Base-by-base conservation (phyloP, 30 jellyfish, hydroid and myxozoan genomes). In the Chrysaora quinquecirrha region DNA sequence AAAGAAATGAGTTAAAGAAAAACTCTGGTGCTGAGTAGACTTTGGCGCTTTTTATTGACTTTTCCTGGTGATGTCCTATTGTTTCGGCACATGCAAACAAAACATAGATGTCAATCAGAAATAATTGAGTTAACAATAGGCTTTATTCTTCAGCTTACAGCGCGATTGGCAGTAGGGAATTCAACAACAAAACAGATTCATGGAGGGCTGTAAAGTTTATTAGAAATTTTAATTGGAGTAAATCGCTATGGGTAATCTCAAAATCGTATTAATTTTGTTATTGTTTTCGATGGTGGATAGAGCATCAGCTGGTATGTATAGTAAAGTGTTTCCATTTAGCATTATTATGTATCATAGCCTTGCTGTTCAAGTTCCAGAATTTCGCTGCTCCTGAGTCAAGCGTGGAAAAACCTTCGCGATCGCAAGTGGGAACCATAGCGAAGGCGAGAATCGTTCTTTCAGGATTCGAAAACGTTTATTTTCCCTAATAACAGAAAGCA, bases 31-130 rank as follows among this genome's bases (percentile, higher is more conserved):
- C 70, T 22, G 75, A 38, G 54, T 38, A n/a, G 14, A 64, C 65
- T 78, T n/a, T n/a, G 90, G 77, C 84, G 78, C 92, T 69, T 74
- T 69, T n/a, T 69, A 75, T 82, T 82, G 92, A 82, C 92, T 68
- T 82, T 82, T 68, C 85, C 78, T 82, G 92, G 92, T 82, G 85
- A 47, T 70, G 70, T 30, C 48, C 90, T 75, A 48, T 82, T 82
- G 52, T 82, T 29, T 63, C 92, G 92, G 92, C 79, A 54, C 38
- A 32, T 18, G 54, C 74, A 71, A 27, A 50, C 69, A 68, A 64
- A 54, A 69, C 63, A 49, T 67, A 80, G 82, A 76, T 82, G 92
- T 82, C 92, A 82, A 71, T 82, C 92, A 82, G 47, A 28, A 18
- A 62, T 82, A 82, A 82, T 82, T 82, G 92, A 82, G 85, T 82